A percentile compares a stretch with the other conserved stretches of the same genome.
Evolutionary conservation across 2,113 vertebrate genomes (phyloP).

Genomic region (Hipposideros armiger): DNA sequence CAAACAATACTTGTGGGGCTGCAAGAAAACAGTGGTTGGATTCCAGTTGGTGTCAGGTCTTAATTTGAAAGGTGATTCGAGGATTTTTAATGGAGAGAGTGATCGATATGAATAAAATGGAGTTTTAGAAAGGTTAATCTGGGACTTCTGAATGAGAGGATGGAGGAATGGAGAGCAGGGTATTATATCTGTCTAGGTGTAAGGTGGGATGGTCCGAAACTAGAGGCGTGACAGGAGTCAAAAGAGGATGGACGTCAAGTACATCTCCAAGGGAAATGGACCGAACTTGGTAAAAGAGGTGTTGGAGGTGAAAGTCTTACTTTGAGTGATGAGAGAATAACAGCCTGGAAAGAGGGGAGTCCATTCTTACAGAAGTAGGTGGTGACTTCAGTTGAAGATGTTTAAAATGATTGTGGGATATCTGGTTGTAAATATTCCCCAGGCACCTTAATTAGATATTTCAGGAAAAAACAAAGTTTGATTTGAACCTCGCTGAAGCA

Average conservation of each 20-base stretch:
- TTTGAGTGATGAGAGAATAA: background rate
- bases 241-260: rapidly evolving
- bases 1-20: rapidly evolving
- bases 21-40: no score
- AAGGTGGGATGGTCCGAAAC: background rate
- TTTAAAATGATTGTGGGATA: background rate
- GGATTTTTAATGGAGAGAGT: background rate
- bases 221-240: rapidly evolving
- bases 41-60: background rate
- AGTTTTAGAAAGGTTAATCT: background rate
- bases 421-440: background rate
- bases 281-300: background rate
- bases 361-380: background rate
- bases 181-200: background rate
- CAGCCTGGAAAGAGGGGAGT: no score
- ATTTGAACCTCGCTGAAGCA: background rate
- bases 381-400: background rate
- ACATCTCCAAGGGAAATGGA: background rate
- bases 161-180: background rate
- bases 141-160: background rate
- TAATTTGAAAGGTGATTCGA: background rate
- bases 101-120: background rate
- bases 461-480: background rate
- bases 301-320: background rate
- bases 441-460: background rate